These are phyloP conservation scores for Nephrotoma appendiculata DNA, from an alignment of 2,888 invertebrate species.

Conservation along the genomic window DNA sequence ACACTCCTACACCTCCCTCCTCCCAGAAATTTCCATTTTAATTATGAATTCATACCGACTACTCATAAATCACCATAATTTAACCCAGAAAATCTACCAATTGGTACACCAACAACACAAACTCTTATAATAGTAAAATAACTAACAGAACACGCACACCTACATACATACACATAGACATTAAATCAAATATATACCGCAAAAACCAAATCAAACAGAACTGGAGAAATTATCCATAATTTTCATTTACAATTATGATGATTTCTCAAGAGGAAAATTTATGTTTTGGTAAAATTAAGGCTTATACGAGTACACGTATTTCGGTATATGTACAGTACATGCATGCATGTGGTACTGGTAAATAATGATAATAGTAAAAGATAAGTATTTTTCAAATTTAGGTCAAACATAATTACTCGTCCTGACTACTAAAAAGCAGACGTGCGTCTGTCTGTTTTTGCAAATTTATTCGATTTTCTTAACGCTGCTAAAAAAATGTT, in stretches of 20 bases:
- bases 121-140: no score
- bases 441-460: no score
- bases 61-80: background rate
- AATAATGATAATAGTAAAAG: background rate
- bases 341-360: background rate
- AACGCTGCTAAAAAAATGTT: background rate
- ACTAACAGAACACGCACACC: background rate
- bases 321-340: no score
- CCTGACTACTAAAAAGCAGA: background rate
- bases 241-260: background rate
- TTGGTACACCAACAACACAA: background rate
- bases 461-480: background rate
- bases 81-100: background rate
- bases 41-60: background rate
- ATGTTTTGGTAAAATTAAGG: background rate
- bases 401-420: background rate
- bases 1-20: no score
- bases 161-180: background rate
- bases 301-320: no score
- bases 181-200: background rate
- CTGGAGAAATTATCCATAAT: background rate
- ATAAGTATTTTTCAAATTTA: background rate
- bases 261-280: background rate
- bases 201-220: background rate
- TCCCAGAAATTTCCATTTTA: background rate